These are phyloP conservation scores for Hirudo medicinalis DNA, from an alignment of 1,140 invertebrate species.

Conservation along the genomic window DNA sequence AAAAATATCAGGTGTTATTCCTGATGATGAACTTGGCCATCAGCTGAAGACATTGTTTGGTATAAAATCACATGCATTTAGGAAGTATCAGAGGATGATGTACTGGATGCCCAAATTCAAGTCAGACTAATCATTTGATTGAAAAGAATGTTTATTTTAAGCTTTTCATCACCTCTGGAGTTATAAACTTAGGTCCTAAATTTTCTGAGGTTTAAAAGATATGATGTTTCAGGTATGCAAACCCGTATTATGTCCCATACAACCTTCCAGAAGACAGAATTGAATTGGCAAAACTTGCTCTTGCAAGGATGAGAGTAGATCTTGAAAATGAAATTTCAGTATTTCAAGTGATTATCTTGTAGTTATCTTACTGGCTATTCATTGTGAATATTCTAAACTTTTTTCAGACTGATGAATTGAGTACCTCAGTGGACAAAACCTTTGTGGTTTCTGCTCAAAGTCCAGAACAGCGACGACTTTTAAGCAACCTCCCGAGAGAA, in stretches of 20 bases:
- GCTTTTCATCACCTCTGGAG: background rate
- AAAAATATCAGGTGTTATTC: conserved; percentile 68
- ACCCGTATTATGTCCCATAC: conserved; percentile 21
- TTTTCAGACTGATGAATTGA: conserved; percentile 43
- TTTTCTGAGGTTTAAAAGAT: too few relatives aligned
- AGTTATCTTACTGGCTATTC: conserved; percentile 1
- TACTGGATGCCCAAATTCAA: conserved; percentile 96
- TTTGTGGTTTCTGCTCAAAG: conserved; percentile 87
- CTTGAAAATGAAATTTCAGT: conserved; percentile 54
- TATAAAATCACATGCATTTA: conserved; percentile 55
- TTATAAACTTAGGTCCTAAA: too few relatives aligned
- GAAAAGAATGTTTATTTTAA: background rate
- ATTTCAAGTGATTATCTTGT: conserved; percentile 47
- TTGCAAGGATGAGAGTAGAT: conserved; percentile 78
- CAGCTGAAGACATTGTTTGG: conserved; percentile 76
- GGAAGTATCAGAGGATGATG: conserved; percentile 78
- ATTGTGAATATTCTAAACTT: background rate
- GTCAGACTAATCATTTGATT: conserved; percentile 50
- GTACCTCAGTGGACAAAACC: conserved; percentile 69
- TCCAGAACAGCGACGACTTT: conserved; percentile 56
- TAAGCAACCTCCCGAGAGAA: conserved; percentile 55
- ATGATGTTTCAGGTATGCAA: conserved; percentile 13
- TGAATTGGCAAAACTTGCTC: conserved; percentile 69
- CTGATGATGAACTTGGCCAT: conserved; percentile 70
- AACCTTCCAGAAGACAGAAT: conserved; percentile 56